Base-by-base conservation (phyloP, 2,888 invertebrate species). In the Aphidius colemani region DNA sequence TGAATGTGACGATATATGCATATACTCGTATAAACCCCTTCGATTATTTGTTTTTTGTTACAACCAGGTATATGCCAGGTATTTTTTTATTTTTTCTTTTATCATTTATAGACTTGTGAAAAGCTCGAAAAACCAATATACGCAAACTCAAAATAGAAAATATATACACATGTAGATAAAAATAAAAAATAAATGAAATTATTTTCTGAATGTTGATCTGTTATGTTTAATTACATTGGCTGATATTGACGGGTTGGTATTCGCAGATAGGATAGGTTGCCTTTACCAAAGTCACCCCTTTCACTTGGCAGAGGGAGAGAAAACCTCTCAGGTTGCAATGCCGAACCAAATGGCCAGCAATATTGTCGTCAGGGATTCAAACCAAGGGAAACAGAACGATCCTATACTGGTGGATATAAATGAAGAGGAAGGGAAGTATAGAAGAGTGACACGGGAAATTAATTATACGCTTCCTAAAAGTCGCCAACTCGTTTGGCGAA, bases 231-330 rank as follows among this genome's bases (percentile, higher is more conserved):
- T 82, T 82, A 79, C 78, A 72, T 68, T 59, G 69, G 75, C 75
- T 74, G 78, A 80, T 79, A 80, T 78, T 80, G 81, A 79, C 80
- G 79, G 79, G 72, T 78, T 69, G 79, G 81, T 79, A 81, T 82
- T 80, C 71, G 51, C 45, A 30, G 8, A 48, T 50, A 49, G 59
- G 8, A 39, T 30, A 49, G 72, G 74, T 76, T 75, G 75, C 30
- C 5, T 30, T 30, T 30, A 30, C 30, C 71, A 74, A 80, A 78
- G 75, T 78, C 75, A 79, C 76, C 80, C 80, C 77, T 78, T 79
- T 78, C 76, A 75, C 73, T 68, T 66, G 61, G 68, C 58, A 61
- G 70, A 66, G 60, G 55, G 63, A 53, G 72, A 68, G 72, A 72
- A 75, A 72, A 71, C 68, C 71, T 69, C 67, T 72, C 71, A 73